Conservation (phyloP, 1,140 invertebrate species). For the Glossosoma conforme region DNA sequence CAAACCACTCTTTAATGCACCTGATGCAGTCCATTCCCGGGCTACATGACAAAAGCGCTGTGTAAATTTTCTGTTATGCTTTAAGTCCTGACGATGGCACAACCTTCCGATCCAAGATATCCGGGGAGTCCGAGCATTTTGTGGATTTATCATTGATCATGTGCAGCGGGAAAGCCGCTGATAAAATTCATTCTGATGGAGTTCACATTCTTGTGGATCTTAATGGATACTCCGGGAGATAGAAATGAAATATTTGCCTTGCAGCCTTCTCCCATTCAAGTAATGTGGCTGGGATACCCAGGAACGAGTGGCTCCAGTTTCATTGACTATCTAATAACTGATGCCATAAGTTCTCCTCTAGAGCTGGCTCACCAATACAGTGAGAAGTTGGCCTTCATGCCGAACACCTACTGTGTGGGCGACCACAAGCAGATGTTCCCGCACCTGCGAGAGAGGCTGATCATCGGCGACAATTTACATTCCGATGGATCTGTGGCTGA, state of each 20-base stretch:
- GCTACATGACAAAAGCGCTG: slow-evolving; percentile 76
- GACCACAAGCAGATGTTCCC: slow-evolving; percentile 99
- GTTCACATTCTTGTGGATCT: slow-evolving; percentile 98
- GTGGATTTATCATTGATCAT: slow-evolving; percentile 86
- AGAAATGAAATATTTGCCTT: slow-evolving; percentile 98
- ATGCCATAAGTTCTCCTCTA: slow-evolving; percentile 87
- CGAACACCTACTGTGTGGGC: slow-evolving; percentile 97
- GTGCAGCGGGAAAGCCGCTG: slow-evolving; percentile 95
- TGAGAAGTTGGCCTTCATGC: slow-evolving; percentile 98
- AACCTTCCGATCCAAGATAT: slow-evolving; percentile 93
- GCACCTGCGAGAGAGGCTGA: slow-evolving; percentile 84
- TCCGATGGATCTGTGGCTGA: slow-evolving; percentile 56
- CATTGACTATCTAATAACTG: slow-evolving; percentile 99
- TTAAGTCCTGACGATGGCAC: slow-evolving; percentile 95
- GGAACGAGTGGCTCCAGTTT: slow-evolving; percentile 96
- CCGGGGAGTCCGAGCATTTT: slow-evolving; percentile 94
- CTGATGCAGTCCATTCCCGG: slow-evolving; percentile 99
- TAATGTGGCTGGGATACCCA: slow-evolving; percentile 99
- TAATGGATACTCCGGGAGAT: slow-evolving; percentile 98
- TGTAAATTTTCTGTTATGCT: slow-evolving; percentile 98
- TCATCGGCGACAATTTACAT: slow-evolving; percentile 63
- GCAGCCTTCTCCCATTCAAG: slow-evolving; percentile 89
- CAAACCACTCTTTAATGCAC: slow-evolving; percentile 99
- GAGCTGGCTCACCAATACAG: slow-evolving; percentile 85
- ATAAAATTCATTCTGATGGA: slow-evolving; percentile 88